These are phyloP conservation scores for Furnarius figulus DNA, from an alignment of 2,113 vertebrate genomes.

Conservation along the genomic window DNA sequence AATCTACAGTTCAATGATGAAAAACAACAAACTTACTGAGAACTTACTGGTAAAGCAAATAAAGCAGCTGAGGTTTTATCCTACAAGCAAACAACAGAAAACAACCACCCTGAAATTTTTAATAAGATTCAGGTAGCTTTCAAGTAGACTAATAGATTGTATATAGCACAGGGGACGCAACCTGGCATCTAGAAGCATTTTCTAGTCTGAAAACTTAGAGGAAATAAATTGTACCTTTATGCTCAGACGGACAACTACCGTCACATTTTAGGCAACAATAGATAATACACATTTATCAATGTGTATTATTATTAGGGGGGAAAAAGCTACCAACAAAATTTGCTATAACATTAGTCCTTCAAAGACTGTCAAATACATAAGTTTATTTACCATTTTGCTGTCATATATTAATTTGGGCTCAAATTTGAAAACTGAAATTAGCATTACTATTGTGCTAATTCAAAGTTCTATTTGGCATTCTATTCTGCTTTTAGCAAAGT, in stretches of 20 bases:
- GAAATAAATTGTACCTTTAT: background rate
- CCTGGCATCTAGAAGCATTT: background rate
- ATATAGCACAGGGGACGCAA: background rate
- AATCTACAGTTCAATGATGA: background rate
- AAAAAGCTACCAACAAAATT: background rate
- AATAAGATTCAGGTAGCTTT: background rate
- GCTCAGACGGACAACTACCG: background rate
- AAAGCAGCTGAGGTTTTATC: background rate
- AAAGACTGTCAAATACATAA: background rate
- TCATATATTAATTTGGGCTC: background rate
- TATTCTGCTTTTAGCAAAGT: background rate
- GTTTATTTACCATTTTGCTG: background rate
- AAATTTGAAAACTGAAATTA: background rate
- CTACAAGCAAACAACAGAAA: background rate
- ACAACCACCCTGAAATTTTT: background rate
- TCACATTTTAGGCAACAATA: background rate
- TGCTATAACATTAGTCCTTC: background rate
- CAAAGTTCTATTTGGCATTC: background rate
- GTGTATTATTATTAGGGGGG: background rate
- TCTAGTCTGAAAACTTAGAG: background rate
- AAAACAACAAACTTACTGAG: background rate
- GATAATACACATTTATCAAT: background rate
- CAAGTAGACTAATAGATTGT: background rate
- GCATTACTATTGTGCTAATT: background rate
- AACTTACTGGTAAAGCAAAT: background rate